phyloP scores from a whole-genome alignment of 2,888 invertebrate genomes.

The Lampropteryx suffumata region DNA sequence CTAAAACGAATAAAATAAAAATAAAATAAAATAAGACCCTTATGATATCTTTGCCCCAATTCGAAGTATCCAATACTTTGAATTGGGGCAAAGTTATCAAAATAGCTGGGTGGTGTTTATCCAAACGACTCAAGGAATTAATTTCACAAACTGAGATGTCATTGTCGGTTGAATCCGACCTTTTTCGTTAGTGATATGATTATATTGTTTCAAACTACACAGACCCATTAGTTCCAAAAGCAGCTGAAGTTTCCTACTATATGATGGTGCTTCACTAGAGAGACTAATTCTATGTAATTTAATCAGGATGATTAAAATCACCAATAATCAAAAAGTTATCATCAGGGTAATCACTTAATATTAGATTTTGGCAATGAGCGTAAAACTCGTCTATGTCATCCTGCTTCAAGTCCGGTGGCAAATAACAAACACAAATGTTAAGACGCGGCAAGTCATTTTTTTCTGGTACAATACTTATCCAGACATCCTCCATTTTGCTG shows the following conservation, averaged over 20 bases:
- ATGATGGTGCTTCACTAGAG: neutral
- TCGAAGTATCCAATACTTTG: too few relatives aligned
- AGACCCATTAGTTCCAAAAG: neutral
- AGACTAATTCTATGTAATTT: neutral
- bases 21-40: too few relatives aligned
- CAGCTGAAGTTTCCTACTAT: neutral
- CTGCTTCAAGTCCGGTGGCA: conserved; percentile 1
- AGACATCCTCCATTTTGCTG: conserved; percentile 21
- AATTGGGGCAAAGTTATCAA: too few relatives aligned
- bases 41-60: too few relatives aligned
- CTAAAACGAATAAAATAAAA: too few relatives aligned
- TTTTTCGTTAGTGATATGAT: neutral
- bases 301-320: conserved; percentile 9
- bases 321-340: conserved; percentile 7
- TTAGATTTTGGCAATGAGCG: conserved; percentile 4
- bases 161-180: neutral
- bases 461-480: conserved; percentile 11
- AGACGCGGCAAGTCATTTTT: neutral
- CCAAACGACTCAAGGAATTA: neutral
- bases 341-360: neutral
- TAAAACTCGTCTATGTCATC: neutral
- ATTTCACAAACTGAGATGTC: neutral
- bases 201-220: conserved; percentile 6
- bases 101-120: conserved; percentile 10
- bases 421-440: conserved; percentile 14